Base-by-base conservation (phyloP, 2,113 vertebrate genomes). In the Nycticryphes semicollaris region DNA sequence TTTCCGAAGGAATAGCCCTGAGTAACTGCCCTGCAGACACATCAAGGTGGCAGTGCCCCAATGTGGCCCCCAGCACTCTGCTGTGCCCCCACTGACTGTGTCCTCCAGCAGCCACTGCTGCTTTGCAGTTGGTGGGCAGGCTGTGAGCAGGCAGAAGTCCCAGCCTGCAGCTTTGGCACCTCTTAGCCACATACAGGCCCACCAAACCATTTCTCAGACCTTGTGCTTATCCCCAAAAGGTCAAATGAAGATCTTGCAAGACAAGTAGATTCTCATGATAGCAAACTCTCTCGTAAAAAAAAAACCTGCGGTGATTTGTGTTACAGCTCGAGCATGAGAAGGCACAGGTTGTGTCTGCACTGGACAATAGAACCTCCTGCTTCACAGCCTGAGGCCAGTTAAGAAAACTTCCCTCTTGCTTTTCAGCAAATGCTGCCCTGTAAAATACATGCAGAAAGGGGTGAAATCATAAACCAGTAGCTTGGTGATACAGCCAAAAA, bases 61-160 rank as follows among this genome's bases (percentile, higher is more conserved):
- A 2, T 17, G 25, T 11, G 20, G 56, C 19, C 12, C 7, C 25
- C 21, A 47, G 35, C 3, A 1, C 54, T 43, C 1, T 28, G 17
- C 14, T 48, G 51, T 79, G 41, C 72, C 72, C 25, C 39, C 31
- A 27, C 3, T 66, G 66, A n/a, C 14, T 66, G 39, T 22, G 33
- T 43, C 14, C 28, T 87, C 62, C 45, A 85, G 41, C 35, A 74
- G n/a, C 50, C 21, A 7, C 43, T 25, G 27, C 48, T 87, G 48
- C 43, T 59, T 45, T 21, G 31, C 28, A 7, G 30, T 73, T 24
- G 3, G 19, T 72, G 24, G 21, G 27, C 27, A 69, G 39, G 22
- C 12, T 81, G 21, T 30, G 54, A 85, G 19, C 21, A 12, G 23
- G 13, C 25, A 67, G 22, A 59, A 6, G 31, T 48, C 9, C 15